Conservation (phyloP, 1,140 invertebrate species). For the Zaprionus ghesquierei region DNA sequence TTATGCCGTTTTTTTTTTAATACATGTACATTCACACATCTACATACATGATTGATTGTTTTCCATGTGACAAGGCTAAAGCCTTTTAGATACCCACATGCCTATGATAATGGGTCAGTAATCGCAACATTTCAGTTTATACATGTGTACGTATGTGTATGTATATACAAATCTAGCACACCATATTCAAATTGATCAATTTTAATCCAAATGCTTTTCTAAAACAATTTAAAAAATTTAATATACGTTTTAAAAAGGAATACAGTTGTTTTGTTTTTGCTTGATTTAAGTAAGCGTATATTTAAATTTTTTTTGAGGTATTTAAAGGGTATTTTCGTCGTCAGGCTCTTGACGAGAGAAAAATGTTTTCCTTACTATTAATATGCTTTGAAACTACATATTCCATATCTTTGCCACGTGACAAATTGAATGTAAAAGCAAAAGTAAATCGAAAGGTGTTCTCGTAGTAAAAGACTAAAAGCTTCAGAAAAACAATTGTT, state of each 20-base stretch:
- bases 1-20: not conserved
- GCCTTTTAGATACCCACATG: not conserved
- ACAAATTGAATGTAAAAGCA: not conserved
- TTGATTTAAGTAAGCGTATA: not conserved
- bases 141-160: not conserved
- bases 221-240: no score
- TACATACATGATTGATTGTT: constrained; percentile 3
- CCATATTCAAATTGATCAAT: no score
- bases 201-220: no score
- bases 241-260: no score
- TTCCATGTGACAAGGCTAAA: constrained; percentile 31
- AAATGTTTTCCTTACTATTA: not conserved
- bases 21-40: not conserved
- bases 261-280: not conserved
- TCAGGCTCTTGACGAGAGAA: not conserved
- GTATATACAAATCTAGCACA: not conserved
- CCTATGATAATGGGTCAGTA: not conserved
- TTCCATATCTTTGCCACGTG: constrained; percentile 19
- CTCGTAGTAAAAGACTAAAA: not conserved
- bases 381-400: not conserved
- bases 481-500: not conserved
- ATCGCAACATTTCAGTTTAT: not conserved
- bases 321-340: not conserved
- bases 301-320: not conserved
- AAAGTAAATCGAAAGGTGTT: not conserved